Evolutionary conservation across 2,113 vertebrate genomes (phyloP).

Genomic region (Nothoprocta pentlandii): DNA sequence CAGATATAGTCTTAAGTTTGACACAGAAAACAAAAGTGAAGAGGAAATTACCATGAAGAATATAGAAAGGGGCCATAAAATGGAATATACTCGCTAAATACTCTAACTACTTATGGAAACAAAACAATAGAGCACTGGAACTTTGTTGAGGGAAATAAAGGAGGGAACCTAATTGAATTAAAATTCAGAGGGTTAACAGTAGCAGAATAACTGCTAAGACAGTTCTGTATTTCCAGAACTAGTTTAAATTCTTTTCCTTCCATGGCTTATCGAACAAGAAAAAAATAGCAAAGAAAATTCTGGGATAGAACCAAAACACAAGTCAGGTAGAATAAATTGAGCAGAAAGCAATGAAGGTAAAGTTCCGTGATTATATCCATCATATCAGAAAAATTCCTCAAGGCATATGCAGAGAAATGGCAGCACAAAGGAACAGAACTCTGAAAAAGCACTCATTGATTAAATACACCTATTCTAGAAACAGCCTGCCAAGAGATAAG

Average conservation of each 20-base stretch:
- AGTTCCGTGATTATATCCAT: neutral
- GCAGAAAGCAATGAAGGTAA: neutral
- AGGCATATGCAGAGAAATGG: neutral
- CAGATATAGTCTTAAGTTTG: neutral
- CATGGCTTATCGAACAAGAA: neutral
- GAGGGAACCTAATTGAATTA: neutral
- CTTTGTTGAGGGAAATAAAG: neutral
- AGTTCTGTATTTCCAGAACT: neutral
- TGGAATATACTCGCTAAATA: neutral
- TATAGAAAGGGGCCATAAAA: neutral
- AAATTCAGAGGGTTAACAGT: neutral
- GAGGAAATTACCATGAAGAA: neutral
- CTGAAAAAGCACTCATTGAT: neutral
- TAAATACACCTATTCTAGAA: neutral
- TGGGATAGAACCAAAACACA: neutral
- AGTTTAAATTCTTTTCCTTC: neutral
- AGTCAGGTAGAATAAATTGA: neutral
- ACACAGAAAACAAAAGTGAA: neutral
- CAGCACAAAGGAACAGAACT: neutral
- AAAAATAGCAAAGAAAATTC: neutral
- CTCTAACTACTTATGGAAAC: neutral
- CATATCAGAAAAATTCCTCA: neutral
- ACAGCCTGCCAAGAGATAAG: neutral
- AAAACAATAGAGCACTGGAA: neutral
- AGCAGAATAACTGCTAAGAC: neutral